Evolutionary conservation across 2,797 vertebrate species (phyloP).

Genomic region (Xyrichtys novacula): DNA sequence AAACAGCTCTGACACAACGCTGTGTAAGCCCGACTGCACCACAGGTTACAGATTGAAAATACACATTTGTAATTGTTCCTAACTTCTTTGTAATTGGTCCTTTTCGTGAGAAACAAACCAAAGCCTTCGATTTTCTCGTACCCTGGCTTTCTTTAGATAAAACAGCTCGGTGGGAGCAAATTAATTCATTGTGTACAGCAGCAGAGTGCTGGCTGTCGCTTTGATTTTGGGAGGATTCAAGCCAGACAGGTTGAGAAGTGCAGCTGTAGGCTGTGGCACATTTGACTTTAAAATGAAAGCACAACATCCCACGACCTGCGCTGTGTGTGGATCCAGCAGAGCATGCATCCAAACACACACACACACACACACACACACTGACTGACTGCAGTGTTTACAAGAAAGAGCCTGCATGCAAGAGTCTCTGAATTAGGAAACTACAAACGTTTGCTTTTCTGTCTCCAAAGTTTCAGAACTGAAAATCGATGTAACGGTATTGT

Average conservation of each 20-base stretch:
- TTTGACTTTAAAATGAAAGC: slow-evolving; percentile 64
- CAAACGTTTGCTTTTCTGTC: neutral
- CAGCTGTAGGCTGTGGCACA: slow-evolving; percentile 39
- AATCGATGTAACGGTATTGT: slow-evolving; percentile 21
- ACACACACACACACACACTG: too few species aligned
- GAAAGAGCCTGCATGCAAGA: slow-evolving; percentile 3
- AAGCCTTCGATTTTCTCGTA: neutral
- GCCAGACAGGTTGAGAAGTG: slow-evolving; percentile 38
- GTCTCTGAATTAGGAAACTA: slow-evolving; percentile 20
- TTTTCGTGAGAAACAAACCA: slow-evolving; percentile 11
- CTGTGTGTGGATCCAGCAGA: slow-evolving; percentile 31
- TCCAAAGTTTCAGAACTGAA: slow-evolving; percentile 21
- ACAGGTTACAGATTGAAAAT: slow-evolving; percentile 19
- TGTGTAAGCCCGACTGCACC: neutral
- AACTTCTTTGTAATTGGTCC: slow-evolving; percentile 11
- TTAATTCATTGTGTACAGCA: slow-evolving; percentile 16
- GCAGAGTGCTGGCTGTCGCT: slow-evolving; percentile 33
- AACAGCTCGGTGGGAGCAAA: neutral
- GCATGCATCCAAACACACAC: slow-evolving; percentile 23
- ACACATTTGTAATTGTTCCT: slow-evolving; percentile 25
- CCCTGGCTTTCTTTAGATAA: neutral
- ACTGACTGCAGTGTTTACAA: slow-evolving; percentile 21
- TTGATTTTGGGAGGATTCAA: slow-evolving; percentile 34
- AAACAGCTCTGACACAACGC: slow-evolving; percentile 1
- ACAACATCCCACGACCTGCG: slow-evolving; percentile 42